Conservation (phyloP, 2,113 vertebrate species). For the Ptilorrhoa leucosticta region DNA sequence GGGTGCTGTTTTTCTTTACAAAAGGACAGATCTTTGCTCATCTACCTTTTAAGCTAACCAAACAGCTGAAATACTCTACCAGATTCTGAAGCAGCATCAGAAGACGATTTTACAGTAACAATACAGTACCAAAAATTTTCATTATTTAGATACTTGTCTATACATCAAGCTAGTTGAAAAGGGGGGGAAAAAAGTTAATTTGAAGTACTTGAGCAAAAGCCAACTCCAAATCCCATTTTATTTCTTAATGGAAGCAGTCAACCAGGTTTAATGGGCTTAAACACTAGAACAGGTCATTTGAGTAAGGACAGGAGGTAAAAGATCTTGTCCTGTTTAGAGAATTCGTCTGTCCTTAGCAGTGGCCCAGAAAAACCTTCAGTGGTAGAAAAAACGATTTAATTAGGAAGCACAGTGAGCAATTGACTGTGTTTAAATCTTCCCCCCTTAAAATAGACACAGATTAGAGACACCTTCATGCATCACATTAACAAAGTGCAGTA, state of each 20-base stretch:
- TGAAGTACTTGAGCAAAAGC: not conserved
- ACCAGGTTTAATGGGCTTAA: not conserved
- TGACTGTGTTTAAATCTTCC: not conserved
- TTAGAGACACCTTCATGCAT: not conserved
- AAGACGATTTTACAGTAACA: not conserved
- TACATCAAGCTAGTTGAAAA: not conserved
- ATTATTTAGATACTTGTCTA: not conserved
- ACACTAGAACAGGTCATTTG: not conserved
- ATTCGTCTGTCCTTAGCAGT: not conserved
- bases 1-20: not conserved
- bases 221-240: not conserved
- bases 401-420: not conserved
- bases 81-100: not conserved
- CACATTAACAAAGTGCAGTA: not conserved
- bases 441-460: not conserved
- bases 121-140: not conserved
- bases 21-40: not conserved
- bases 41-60: not conserved
- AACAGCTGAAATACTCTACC: not conserved
- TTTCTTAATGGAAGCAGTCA: not conserved
- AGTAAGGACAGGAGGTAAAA: not conserved
- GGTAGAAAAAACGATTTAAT: not conserved
- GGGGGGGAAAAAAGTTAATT: rapidly evolving
- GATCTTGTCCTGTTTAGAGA: not conserved
- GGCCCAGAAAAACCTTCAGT: not conserved